These are phyloP conservation scores for Oxyruncus cristatus DNA, from an alignment of 2,113 vertebrate species.

Conservation along the genomic window DNA sequence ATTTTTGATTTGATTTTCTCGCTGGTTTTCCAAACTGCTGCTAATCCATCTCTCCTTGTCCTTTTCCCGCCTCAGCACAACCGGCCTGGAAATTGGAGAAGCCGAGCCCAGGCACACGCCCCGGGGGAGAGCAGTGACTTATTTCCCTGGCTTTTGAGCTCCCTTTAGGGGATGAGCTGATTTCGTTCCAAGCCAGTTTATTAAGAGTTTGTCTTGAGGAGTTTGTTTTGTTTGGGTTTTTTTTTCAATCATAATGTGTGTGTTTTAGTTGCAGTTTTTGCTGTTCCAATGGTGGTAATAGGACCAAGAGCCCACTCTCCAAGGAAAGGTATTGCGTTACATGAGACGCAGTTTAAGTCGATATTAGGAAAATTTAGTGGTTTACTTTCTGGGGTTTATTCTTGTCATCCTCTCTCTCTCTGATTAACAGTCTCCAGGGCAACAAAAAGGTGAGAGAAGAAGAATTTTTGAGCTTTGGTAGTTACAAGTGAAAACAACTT, in stretches of 20 bases:
- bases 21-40: not conserved
- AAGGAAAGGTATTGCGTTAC: too few relatives aligned
- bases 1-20: not conserved
- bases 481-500: not conserved
- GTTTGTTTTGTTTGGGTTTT: too few relatives aligned
- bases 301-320: not conserved
- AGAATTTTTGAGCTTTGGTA: not conserved
- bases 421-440: not conserved
- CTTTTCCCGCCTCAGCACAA: not conserved
- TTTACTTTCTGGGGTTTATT: not conserved
- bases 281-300: not conserved
- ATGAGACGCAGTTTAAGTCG: too few relatives aligned
- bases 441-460: not conserved
- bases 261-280: not conserved
- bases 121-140: not conserved
- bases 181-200: not conserved
- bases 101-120: not conserved
- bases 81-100: constrained; percentile 50
- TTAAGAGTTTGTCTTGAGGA: not conserved
- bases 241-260: not conserved
- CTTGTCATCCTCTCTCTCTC: not conserved
- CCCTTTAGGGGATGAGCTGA: not conserved
- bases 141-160: not conserved
- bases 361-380: not conserved
- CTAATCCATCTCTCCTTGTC: not conserved